These are phyloP conservation scores for Orientallactaga bullata DNA, from an alignment of 2,113 vertebrate genomes.

Conservation along the genomic window DNA sequence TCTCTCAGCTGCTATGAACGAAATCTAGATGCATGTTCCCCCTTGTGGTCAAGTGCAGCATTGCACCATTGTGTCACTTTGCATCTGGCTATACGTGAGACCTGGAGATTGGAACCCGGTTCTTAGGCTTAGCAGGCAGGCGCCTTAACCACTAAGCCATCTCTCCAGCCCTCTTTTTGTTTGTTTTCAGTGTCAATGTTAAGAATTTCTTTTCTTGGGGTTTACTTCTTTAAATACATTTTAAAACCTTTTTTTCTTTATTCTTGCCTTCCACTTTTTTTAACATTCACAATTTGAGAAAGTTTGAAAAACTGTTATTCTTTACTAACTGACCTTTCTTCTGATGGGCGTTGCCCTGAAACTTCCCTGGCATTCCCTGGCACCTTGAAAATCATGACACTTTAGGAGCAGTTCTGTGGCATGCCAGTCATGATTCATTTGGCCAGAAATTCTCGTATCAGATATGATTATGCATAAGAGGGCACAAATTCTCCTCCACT, in stretches of 20 bases:
- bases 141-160: too few species aligned
- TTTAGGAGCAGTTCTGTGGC: neutral
- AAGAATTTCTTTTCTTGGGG: neutral
- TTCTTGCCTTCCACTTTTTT: neutral
- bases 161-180: neutral
- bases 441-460: neutral
- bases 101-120: too few species aligned
- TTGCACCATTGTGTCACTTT: too few species aligned
- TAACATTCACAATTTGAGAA: neutral
- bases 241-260: neutral
- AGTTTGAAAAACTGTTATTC: neutral
- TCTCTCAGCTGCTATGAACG: too few species aligned
- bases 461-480: conserved; percentile 18
- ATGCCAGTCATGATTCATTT: neutral
- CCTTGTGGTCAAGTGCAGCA: too few species aligned
- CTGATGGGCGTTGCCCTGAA: neutral
- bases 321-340: neutral
- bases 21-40: too few species aligned
- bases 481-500: conserved; percentile 5
- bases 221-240: neutral
- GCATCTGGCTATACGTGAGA: too few species aligned
- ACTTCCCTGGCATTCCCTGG: neutral
- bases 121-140: too few species aligned
- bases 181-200: neutral
- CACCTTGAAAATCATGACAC: neutral